Base-by-base conservation (phyloP, 2,113 vertebrate genomes). In the Pantherophis guttatus region DNA sequence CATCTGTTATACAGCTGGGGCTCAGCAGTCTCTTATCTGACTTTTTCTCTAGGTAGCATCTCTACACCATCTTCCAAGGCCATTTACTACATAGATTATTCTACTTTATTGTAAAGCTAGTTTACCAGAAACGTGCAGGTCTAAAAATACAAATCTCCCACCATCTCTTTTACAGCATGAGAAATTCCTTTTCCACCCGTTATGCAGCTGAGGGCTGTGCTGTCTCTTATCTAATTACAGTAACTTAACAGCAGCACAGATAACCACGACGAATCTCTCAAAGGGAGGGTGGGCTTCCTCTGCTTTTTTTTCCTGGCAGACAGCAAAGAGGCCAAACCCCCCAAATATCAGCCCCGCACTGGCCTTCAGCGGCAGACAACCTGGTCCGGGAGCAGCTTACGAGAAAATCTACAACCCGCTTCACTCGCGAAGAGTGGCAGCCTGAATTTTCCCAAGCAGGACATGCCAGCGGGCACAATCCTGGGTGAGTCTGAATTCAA, bases 381-480 rank as follows among this genome's bases (percentile, higher is more conserved):
- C 2, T 99, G 99, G 99, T 98, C 98, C 0, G 99, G 98, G 13
- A 95, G 97, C 95, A 98, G 98, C 88, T 97, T 98, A 12, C 97
- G 97, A 93, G 98, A 98, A 90, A 96, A 97, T 1, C 96, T 98
- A 10, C 98, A 98, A 0, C 95, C 98, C 89, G 96, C 89, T 0
- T 95, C 97, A 0, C 95, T 99, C 93, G 96, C 98, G 92, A 99
- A 99, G 97, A 99, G 99, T 86, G 98, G 96, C 97, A 99, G 99
- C 93, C 94, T 99, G 90, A 98, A 96, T 90, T 98, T 98, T 95
- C 97, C 99, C 96, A 98, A 93, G 62, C 94, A 93, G 23, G 93
- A 95, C 2, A 92, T 96, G 87, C 96, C 96, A 87, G 94, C 96
- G 0, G 95, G 95, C 0, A 54, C 96, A 0, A 86, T 94, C 13